Conservation (phyloP, 2,797 vertebrate genomes). For the Rallus crepitans region DNA sequence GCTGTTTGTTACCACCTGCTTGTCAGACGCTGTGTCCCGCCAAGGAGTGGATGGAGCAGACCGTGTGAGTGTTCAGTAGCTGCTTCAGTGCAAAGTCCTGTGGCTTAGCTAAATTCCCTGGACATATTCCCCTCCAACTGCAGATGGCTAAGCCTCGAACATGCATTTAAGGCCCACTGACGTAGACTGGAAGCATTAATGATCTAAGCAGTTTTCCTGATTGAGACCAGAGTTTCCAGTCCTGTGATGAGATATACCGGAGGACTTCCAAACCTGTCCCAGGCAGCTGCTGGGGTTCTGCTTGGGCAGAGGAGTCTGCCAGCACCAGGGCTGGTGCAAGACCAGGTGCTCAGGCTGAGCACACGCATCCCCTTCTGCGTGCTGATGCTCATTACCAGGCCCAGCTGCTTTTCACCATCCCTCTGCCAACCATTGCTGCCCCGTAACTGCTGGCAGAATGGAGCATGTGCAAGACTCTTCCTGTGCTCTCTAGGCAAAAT, state of each 20-base stretch:
- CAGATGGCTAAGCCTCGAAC: background rate
- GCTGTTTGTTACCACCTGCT: constrained; percentile 39
- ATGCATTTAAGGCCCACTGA: background rate
- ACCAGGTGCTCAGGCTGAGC: background rate
- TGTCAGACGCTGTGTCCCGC: background rate
- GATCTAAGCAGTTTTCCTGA: background rate
- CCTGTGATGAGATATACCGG: background rate
- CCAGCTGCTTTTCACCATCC: constrained; percentile 18
- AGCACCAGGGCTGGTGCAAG: background rate
- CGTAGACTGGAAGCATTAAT: background rate
- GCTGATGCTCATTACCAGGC: background rate
- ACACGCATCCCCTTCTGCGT: background rate
- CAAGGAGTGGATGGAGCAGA: background rate
- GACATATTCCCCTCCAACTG: background rate
- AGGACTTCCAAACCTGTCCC: background rate
- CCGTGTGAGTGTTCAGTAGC: background rate
- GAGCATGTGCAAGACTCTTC: background rate
- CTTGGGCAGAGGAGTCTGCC: background rate
- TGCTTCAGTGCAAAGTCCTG: background rate
- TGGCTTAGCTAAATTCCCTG: background rate
- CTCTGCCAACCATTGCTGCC: constrained; percentile 12
- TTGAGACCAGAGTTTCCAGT: background rate
- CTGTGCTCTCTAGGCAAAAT: background rate
- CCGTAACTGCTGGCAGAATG: background rate
- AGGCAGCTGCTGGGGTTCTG: background rate